phyloP scores from a whole-genome alignment of 2,113 vertebrate species.

The Platichthys stellatus region DNA sequence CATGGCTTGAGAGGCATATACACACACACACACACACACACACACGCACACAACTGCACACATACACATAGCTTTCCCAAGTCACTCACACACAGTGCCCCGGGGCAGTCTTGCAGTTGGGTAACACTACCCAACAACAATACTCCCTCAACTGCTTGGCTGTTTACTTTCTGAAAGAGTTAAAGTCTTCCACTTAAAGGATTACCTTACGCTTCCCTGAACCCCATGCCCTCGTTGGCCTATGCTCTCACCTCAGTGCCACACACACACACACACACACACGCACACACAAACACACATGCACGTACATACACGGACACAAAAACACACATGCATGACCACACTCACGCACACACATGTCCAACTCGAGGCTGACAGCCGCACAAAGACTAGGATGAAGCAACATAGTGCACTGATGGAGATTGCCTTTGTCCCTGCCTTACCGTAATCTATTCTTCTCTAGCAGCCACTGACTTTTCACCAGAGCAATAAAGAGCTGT shows the following conservation, averaged over 20 bases:
- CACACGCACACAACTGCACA: constrained; percentile 31
- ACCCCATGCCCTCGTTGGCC: constrained; percentile 67
- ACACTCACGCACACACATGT: background rate
- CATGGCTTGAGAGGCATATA: constrained; percentile 57
- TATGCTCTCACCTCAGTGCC: constrained; percentile 43
- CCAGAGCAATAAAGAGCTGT: constrained; percentile 33
- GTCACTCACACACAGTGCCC: constrained; percentile 71
- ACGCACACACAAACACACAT: constrained; percentile 25
- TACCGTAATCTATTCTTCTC: constrained; percentile 26
- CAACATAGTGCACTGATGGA: constrained; percentile 54
- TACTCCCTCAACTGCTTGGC: constrained; percentile 79
- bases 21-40: constrained; percentile 34
- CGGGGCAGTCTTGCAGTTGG: constrained; percentile 72
- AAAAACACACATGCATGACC: constrained; percentile 16
- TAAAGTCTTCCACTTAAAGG: constrained; percentile 83
- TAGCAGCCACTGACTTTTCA: constrained; percentile 45
- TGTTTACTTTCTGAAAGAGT: constrained; percentile 85
- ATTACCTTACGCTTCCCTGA: constrained; percentile 79
- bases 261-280: constrained; percentile 40
- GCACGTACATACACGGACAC: constrained; percentile 6
- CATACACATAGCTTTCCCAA: constrained; percentile 64
- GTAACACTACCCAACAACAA: constrained; percentile 85
- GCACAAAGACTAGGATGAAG: constrained; percentile 61
- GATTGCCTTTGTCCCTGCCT: constrained; percentile 48
- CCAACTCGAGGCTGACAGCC: constrained; percentile 38